Evolutionary conservation across 1,140 invertebrate genomes (phyloP).

Genomic region (Drosophila tropicalis): DNA sequence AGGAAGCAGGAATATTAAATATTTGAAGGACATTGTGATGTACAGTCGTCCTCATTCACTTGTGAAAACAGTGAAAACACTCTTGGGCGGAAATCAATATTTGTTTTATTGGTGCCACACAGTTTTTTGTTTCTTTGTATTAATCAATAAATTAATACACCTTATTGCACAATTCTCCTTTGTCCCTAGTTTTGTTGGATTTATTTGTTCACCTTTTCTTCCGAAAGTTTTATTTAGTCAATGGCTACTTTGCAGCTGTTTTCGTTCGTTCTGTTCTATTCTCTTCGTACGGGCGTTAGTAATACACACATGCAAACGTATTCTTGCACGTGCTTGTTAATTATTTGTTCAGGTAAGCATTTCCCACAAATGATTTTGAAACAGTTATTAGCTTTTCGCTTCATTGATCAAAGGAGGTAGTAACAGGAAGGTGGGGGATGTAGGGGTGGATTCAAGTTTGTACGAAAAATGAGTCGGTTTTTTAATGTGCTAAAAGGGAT

Average conservation of each 20-base stretch:
- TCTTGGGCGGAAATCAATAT: too few species aligned
- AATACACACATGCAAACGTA: too few species aligned
- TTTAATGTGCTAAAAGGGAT: slow-evolving; percentile 7
- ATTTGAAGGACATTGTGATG: too few species aligned
- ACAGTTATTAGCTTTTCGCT: slow-evolving; percentile 16
- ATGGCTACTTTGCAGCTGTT: slow-evolving; percentile 17
- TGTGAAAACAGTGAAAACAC: too few species aligned
- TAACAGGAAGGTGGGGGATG: too few species aligned
- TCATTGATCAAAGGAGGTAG: slow-evolving; percentile 22
- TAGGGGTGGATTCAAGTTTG: background rate
- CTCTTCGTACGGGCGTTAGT: slow-evolving; percentile 4
- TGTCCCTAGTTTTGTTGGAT: background rate
- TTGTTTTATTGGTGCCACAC: too few species aligned
- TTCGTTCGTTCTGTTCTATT: background rate
- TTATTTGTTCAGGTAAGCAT: slow-evolving; percentile 31
- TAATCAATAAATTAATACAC: too few species aligned
- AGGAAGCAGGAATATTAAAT: too few species aligned
- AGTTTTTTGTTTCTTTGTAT: too few species aligned
- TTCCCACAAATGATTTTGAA: slow-evolving; percentile 36
- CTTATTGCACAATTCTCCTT: background rate
- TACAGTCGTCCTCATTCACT: too few species aligned
- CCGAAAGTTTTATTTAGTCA: slow-evolving; percentile 29
- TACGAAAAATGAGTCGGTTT: background rate
- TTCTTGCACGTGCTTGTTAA: slow-evolving; percentile 68
- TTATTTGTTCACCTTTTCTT: background rate